Evolutionary conservation across 2,797 vertebrate species (phyloP), one percentile per base, ranked within the genome.

Genomic region (Sebastes miniatus): DNA sequence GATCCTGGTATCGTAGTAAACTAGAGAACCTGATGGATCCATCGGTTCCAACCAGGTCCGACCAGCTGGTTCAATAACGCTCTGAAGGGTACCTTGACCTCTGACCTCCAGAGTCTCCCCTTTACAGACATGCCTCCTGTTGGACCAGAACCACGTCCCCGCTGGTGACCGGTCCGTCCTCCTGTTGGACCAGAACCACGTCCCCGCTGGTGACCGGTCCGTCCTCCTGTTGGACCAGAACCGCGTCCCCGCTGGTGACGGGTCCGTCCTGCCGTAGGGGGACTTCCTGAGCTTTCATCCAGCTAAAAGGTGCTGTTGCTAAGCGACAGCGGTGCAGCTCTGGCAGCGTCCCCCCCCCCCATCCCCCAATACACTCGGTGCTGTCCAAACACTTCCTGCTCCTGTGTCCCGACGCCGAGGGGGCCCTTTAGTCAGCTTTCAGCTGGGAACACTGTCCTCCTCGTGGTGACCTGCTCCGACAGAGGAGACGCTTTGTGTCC

Each of bases 301-400:
- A 47, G 65, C 70, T 79, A 36, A 66, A 77, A 89, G 90, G 81
- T 89, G 79, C 69, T 73, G 90, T 91, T 91, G 88, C 90, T 90
- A 89, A 73, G 87, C 32, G 80, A 89, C 9, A 4, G 6, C 3
- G 25, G 18, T 50, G 36, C 70, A 5, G 83, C 75, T 50, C 18
- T 69, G 57, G 61, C 85, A 89, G 77, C 61, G 79, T 81, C 81
- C 80, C 80, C 63, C 79, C 72, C 84, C 84, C 9, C 56, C 70
- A n/a, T n/a, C 13, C 85, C 5, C 88, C 83, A 90, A 86, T 25
- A 14, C 76, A 82, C 80, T 75, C 68, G 63, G 73, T 80, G 57
- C 67, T 77, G 69, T 77, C 16, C 79, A 80, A 86, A 86, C 81
- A 76, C 56, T 85, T 89, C 85, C 84, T 88, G 80, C 43, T 80